Conservation (phyloP, 2,113 vertebrate species). For the Leucopsar rothschildi region DNA sequence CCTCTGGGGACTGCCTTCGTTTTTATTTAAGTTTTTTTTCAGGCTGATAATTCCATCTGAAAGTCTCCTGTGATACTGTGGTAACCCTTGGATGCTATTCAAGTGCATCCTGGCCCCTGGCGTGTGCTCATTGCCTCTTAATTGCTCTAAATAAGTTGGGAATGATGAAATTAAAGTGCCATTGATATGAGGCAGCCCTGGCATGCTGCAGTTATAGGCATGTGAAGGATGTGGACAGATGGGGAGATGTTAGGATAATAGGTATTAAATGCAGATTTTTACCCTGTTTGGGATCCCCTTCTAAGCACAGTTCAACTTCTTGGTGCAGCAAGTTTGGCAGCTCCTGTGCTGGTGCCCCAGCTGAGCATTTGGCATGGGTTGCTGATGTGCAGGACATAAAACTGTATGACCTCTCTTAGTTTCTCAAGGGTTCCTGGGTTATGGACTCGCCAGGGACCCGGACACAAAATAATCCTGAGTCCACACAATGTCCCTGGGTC, state of each 20-base stretch:
- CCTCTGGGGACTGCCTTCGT: constrained; percentile 8
- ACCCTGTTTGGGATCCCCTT: background rate
- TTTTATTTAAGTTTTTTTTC: constrained; percentile 13
- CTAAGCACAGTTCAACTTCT: background rate
- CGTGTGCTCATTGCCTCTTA: constrained; percentile 47
- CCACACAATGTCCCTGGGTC: rapidly evolving
- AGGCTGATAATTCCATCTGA: constrained; percentile 23
- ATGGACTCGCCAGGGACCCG: background rate
- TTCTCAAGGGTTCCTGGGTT: background rate
- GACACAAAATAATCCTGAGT: background rate
- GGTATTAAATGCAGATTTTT: constrained; percentile 46
- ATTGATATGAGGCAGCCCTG: constrained; percentile 35
- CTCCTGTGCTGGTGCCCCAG: background rate
- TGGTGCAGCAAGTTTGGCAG: background rate
- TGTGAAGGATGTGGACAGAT: constrained; percentile 44
- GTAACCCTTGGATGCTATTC: constrained; percentile 64
- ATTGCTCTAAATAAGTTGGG: constrained; percentile 67
- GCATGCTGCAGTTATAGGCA: background rate
- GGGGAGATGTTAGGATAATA: constrained; percentile 52
- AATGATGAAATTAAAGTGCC: constrained; percentile 64
- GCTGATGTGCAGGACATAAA: background rate
- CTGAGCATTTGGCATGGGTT: background rate
- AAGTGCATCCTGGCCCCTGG: constrained; percentile 47
- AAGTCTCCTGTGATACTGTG: background rate
- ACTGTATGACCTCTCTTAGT: background rate